A percentile compares a stretch with the other conserved stretches of the same genome.
These are phyloP conservation scores for Sinocyclocheilus anshuiensis DNA, from an alignment of 2,113 vertebrate species.

Conservation along the genomic window DNA sequence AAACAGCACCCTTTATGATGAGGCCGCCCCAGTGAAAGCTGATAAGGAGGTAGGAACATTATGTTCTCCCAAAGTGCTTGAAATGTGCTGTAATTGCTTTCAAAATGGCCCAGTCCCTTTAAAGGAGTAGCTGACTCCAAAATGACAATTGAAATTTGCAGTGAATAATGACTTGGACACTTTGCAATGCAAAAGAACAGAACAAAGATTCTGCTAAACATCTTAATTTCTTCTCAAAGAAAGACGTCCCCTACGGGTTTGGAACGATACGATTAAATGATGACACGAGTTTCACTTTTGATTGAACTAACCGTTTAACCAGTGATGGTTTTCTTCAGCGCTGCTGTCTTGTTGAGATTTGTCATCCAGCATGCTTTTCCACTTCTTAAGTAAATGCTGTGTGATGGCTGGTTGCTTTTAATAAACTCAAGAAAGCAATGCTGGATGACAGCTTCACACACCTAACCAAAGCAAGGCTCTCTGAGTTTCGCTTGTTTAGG, in stretches of 20 bases:
- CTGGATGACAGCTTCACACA: conserved; percentile 22
- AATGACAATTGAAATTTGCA: not conserved
- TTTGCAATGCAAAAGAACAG: not conserved
- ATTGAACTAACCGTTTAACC: not conserved
- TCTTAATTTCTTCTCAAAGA: not conserved
- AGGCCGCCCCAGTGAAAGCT: conserved; percentile 62
- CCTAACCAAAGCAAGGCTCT: conserved; percentile 8
- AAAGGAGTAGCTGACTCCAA: not conserved
- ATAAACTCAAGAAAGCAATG: conserved; percentile 15
- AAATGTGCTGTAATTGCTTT: conserved; percentile 1
- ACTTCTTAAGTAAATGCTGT: conserved; percentile 26
- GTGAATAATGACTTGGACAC: not conserved
- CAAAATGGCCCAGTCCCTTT: not conserved
- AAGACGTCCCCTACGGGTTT: not conserved
- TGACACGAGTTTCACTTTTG: conserved; percentile 7
- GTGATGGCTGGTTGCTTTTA: conserved; percentile 38
- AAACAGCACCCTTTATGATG: conserved; percentile 69
- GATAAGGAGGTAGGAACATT: conserved; percentile 78
- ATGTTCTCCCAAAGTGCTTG: not conserved
- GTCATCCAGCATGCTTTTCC: not conserved
- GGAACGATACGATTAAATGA: conserved; percentile 2
- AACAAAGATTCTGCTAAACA: not conserved
- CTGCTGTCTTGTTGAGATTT: conserved; percentile 25
- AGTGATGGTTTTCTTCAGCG: not conserved
- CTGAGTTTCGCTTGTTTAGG: conserved; percentile 41